Evolutionary conservation across 92 coral and sea anemone species (phyloP).

Genomic region (Epizoanthus scotinus): DNA sequence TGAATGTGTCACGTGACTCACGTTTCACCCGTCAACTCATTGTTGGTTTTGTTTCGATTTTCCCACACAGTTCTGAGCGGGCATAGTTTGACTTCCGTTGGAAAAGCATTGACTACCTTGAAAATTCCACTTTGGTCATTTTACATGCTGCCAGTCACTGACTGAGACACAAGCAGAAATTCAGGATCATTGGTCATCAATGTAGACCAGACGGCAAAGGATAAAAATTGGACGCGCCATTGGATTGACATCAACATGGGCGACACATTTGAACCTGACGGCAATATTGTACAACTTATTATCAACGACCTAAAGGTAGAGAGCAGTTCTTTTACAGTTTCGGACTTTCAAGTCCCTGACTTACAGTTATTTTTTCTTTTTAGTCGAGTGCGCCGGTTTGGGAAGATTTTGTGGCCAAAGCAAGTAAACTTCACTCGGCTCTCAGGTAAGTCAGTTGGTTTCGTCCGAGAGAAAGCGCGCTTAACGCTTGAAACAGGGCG

Average conservation of each 20-base stretch:
- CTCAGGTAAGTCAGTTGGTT: constrained; percentile 68
- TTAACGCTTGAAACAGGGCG: constrained; percentile 4
- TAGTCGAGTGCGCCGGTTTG: constrained; percentile 98
- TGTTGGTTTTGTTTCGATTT: constrained; percentile 6
- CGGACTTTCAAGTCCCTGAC: constrained; percentile 7
- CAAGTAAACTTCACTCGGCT: constrained; percentile 91
- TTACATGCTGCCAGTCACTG: constrained; percentile 29
- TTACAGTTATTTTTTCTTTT: constrained; percentile 29
- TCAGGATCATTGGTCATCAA: constrained; percentile 11
- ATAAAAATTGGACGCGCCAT: constrained; percentile 1
- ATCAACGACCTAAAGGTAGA: constrained; percentile 97
- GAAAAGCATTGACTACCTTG: constrained; percentile 27
- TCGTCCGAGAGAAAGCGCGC: constrained; percentile 19
- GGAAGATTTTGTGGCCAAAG: constrained; percentile 97
- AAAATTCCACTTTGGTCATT: background rate
- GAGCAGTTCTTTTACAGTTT: constrained; percentile 33
- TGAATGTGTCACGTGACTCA: constrained; percentile 16
- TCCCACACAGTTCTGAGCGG: constrained; percentile 23
- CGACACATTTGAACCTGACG: constrained; percentile 64
- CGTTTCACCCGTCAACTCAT: constrained; percentile 15
- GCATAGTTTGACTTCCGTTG: constrained; percentile 46
- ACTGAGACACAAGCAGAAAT: background rate
- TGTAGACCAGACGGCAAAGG: constrained; percentile 22
- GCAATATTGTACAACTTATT: constrained; percentile 90
- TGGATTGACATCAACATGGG: constrained; percentile 32